These are phyloP conservation scores for Ephialtes manifestator DNA, from an alignment of 2,888 invertebrate species.

Conservation along the genomic window DNA sequence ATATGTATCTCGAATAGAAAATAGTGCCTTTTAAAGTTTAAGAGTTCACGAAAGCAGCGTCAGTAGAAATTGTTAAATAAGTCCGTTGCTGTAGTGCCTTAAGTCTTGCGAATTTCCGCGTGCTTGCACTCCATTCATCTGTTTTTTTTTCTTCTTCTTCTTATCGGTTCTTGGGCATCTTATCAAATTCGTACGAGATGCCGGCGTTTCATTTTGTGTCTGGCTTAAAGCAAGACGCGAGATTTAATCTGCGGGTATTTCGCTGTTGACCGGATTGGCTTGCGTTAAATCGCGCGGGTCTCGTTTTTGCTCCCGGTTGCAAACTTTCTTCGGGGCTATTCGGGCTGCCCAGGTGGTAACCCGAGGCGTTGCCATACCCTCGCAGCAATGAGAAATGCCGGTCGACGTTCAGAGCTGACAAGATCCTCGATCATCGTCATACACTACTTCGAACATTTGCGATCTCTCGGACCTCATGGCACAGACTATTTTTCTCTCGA, in stretches of 20 bases:
- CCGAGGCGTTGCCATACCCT: conserved; percentile 70
- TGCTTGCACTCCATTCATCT: conserved; percentile 71
- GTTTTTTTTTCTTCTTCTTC: conserved; percentile 46
- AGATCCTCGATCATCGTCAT: conserved; percentile 78
- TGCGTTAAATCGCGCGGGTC: background rate
- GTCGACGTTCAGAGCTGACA: conserved; percentile 74
- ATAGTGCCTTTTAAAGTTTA: conserved; percentile 84
- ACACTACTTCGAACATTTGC: conserved; percentile 68
- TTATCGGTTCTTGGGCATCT: conserved; percentile 3
- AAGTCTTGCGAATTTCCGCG: conserved; percentile 79
- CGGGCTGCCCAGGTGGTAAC: conserved; percentile 50
- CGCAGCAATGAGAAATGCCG: conserved; percentile 76
- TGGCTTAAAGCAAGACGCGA: background rate
- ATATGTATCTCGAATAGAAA: conserved; percentile 73
- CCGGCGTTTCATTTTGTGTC: background rate
- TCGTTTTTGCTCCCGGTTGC: conserved; percentile 21
- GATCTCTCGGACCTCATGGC: conserved; percentile 64
- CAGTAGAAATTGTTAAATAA: conserved; percentile 76
- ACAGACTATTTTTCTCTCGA: conserved; percentile 50
- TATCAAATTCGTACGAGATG: conserved; percentile 23
- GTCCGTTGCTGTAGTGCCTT: conserved; percentile 83
- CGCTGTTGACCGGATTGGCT: conserved; percentile 1
- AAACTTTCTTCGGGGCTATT: conserved; percentile 50
- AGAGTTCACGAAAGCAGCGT: conserved; percentile 73
- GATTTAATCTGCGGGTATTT: conserved; percentile 21